Conservation (phyloP, 2,113 vertebrate species). For the Cygnus buccinator region DNA sequence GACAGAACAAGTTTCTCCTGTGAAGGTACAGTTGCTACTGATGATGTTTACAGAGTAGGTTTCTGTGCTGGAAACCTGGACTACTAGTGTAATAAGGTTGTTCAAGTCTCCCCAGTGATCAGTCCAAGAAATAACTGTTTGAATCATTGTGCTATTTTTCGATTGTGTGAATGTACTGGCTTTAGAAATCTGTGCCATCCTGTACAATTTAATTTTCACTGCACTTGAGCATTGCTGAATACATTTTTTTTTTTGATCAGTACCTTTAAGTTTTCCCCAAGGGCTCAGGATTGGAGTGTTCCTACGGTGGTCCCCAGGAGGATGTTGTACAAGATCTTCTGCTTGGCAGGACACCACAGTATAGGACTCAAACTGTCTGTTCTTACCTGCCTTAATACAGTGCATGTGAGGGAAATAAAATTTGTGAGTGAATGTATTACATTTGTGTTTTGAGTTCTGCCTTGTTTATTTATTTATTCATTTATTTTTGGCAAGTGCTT, state of each 20-base stretch:
- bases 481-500: not conserved
- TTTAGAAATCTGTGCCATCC: not conserved
- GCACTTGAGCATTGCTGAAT: not conserved
- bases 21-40: slow-evolving; percentile 61
- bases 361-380: not conserved
- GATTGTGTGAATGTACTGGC: not conserved
- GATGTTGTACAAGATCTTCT: not conserved
- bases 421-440: not conserved
- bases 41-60: not conserved
- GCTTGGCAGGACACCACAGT: not conserved
- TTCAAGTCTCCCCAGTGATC: not conserved
- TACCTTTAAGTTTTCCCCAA: not conserved
- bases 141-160: not conserved
- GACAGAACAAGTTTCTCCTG: slow-evolving; percentile 79
- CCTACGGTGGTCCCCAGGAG: not conserved
- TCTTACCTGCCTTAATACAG: not conserved
- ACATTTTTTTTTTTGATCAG: not conserved
- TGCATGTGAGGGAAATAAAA: not conserved
- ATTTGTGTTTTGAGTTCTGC: not conserved
- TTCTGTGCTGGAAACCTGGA: not conserved
- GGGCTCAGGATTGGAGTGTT: not conserved
- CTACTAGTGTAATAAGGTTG: not conserved
- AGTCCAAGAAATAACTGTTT: not conserved
- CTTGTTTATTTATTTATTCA: not conserved
- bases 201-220: not conserved